phyloP scores from a whole-genome alignment of 1,140 invertebrate species.

The Muscidifurax raptorellus region DNA sequence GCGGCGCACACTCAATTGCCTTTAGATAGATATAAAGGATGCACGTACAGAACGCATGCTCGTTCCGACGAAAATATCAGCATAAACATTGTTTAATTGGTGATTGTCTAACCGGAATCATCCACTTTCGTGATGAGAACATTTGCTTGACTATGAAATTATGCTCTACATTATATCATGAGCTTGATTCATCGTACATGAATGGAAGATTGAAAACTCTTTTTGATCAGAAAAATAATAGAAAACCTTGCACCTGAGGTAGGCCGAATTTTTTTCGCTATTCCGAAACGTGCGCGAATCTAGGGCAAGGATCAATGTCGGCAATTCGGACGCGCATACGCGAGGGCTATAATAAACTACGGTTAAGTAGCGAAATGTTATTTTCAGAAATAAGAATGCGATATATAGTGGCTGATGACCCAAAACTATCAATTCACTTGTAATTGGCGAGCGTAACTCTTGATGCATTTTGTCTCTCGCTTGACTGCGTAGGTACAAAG shows the following conservation, averaged over 20 bases:
- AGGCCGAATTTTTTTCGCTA: neutral
- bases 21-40: neutral
- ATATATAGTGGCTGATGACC: slow-evolving; percentile 18
- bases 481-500: neutral
- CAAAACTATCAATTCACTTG: slow-evolving; percentile 19
- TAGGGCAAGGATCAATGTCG: slow-evolving; percentile 40
- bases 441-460: neutral
- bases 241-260: too few relatives aligned
- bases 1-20: neutral
- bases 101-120: too few relatives aligned
- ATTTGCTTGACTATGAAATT: too few relatives aligned
- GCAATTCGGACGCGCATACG: neutral
- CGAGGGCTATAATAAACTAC: slow-evolving; percentile 31
- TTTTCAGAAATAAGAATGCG: slow-evolving; percentile 28
- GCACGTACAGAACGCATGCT: neutral
- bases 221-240: neutral
- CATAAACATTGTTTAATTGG: too few relatives aligned
- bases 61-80: too few relatives aligned
- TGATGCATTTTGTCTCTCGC: neutral
- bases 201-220: neutral
- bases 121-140: too few relatives aligned
- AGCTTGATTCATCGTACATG: too few relatives aligned
- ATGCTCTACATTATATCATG: too few relatives aligned
- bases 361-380: slow-evolving; percentile 13
- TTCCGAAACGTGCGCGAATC: neutral